Conservation (phyloP, 2,113 vertebrate species). For the Grammomys dolichurus region DNA sequence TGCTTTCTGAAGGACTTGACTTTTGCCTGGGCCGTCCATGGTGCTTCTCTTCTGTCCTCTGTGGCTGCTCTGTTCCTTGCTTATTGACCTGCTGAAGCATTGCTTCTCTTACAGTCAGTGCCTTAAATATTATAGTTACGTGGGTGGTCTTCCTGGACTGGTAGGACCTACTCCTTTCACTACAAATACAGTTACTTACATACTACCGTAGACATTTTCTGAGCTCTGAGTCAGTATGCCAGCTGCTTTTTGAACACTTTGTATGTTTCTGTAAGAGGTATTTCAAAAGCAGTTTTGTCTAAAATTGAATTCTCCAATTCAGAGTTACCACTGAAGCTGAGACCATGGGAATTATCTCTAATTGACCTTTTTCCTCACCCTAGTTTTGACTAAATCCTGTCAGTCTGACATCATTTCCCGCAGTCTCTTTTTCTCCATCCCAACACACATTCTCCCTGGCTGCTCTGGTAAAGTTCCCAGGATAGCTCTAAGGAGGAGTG, state of each 20-base stretch:
- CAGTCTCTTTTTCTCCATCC: neutral
- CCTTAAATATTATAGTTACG: neutral
- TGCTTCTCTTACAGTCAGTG: neutral
- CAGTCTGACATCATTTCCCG: neutral
- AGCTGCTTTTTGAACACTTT: slow-evolving; percentile 15
- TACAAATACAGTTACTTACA: slow-evolving; percentile 43
- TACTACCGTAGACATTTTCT: slow-evolving; percentile 15
- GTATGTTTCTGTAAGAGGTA: neutral
- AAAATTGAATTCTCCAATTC: slow-evolving; percentile 8
- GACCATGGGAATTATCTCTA: neutral
- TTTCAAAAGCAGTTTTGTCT: slow-evolving; percentile 30
- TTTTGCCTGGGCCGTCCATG: neutral
- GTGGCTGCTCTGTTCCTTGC: neutral
- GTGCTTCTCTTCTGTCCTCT: neutral
- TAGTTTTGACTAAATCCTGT: neutral
- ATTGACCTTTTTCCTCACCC: neutral
- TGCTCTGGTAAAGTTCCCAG: neutral
- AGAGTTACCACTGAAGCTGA: neutral
- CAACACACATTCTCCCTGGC: neutral
- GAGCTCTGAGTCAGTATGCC: slow-evolving; percentile 25
- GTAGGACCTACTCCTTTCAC: neutral
- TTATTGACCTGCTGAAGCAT: neutral
- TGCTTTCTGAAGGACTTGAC: neutral
- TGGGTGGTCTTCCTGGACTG: slow-evolving; percentile 4
- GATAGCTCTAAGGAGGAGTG: neutral